Evolutionary conservation across 2,113 vertebrate species (phyloP), one percentile per base, ranked within the genome.

Genomic region (Scomber colias): DNA sequence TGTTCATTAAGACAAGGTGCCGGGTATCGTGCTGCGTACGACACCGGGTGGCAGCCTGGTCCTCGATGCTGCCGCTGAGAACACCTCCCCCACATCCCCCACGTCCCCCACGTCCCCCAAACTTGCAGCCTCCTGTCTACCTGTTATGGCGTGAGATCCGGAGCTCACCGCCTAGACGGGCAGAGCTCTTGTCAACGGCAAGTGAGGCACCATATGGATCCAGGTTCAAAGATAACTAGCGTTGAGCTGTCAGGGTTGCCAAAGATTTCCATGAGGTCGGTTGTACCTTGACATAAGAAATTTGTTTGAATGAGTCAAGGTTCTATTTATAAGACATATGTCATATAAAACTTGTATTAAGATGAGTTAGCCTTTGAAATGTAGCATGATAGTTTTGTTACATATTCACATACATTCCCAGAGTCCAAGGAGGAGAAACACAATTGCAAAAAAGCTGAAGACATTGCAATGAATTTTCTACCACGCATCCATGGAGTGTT

Each of bases 1-100:
- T 4, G 73, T 69, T 89, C 74, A 67, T 88, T 89, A 84, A 72
- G 85, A 80, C 65, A 59, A 77, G 68, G 75, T 71, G 76, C 57
- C 31, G 16, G 68, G 75, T 59, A 15, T 53, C 73, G 4, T 67
- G 78, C 87, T 79, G 87, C 0, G 71, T 44, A 10, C n/a, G 49
- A 63, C 81, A 50, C 75, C 40, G 7, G 69, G 69, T 83, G 81
- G 72, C 57, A 75, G 56, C 51, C 5, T 11, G 13, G 59, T 60
- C 21, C 72, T 56, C 19, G 14, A 17, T 17, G 50, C 19, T 3
- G 3, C 16, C 5, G 7, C 45, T 3, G 13, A 45, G 19, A 24
- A 75, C 60, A 56, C 70, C 71, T 71, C 75, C 81, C 55, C 45
- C 45, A 0, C 46, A 14, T 54, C 9, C 24, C 35, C 35, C 35